Evolutionary conservation across 2,113 vertebrate genomes (phyloP).

Genomic region (Etheostoma spectabile): DNA sequence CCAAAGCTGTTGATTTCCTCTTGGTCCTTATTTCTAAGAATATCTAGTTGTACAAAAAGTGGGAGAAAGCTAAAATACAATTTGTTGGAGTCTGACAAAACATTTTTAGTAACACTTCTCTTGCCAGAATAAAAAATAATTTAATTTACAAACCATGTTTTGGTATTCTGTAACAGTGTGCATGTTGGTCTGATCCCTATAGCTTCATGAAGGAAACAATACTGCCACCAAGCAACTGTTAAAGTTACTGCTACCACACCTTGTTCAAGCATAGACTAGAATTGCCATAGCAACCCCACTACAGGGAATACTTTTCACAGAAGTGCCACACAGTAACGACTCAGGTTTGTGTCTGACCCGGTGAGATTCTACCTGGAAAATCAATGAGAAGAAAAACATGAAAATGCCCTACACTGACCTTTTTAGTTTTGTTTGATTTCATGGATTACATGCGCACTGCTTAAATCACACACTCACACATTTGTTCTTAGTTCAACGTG

Average conservation of each 20-base stretch:
- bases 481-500: not conserved
- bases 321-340: not conserved
- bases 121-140: not conserved
- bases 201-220: not conserved
- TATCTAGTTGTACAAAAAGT: too few species aligned
- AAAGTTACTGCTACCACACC: not conserved
- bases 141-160: too few species aligned
- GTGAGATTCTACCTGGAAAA: not conserved
- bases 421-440: not conserved
- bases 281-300: not conserved
- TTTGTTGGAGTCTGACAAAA: not conserved
- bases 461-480: not conserved
- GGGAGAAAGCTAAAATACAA: too few species aligned
- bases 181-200: not conserved
- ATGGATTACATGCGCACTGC: too few species aligned
- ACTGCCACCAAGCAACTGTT: not conserved
- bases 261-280: not conserved
- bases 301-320: not conserved
- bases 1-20: not conserved
- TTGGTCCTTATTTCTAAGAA: not conserved
- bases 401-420: not conserved
- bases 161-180: not conserved
- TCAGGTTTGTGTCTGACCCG: not conserved
- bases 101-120: not conserved
- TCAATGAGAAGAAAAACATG: not conserved